phyloP scores from a whole-genome alignment of 2,888 invertebrate species.

The Brachylomia viminalis region DNA sequence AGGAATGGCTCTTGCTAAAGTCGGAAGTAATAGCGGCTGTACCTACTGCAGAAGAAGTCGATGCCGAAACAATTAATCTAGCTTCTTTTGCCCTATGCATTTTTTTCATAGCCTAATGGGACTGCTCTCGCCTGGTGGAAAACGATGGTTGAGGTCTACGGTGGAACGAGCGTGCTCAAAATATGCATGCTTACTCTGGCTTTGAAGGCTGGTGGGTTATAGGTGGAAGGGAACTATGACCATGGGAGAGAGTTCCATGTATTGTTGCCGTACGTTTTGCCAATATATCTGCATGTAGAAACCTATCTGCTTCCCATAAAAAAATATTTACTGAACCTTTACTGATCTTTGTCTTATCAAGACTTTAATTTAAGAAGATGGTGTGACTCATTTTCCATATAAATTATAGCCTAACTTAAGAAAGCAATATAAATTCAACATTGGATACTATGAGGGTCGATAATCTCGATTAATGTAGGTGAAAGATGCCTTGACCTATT shows the following conservation, averaged over 20 bases:
- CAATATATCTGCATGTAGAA: neutral
- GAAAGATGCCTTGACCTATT: slow-evolving; percentile 37
- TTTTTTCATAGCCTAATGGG: no score
- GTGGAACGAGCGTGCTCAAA: no score
- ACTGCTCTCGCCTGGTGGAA: no score
- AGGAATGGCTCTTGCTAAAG: neutral
- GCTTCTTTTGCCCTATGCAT: neutral
- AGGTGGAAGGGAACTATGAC: no score
- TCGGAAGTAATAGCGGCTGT: neutral
- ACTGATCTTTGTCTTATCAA: neutral
- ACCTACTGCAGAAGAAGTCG: neutral
- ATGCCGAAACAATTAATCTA: neutral
- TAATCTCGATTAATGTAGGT: slow-evolving; percentile 7
- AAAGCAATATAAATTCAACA: neutral
- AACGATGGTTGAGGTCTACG: no score
- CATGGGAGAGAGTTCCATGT: no score
- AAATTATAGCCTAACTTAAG: neutral
- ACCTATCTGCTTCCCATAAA: neutral
- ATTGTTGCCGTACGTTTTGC: no score
- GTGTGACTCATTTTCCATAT: neutral
- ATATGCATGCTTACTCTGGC: no score
- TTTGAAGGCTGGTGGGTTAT: no score
- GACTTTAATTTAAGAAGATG: neutral
- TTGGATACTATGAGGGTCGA: neutral
- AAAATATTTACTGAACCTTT: neutral